Conservation (phyloP, 2,797 vertebrate species). For the Phaenicophaeus curvirostris region DNA sequence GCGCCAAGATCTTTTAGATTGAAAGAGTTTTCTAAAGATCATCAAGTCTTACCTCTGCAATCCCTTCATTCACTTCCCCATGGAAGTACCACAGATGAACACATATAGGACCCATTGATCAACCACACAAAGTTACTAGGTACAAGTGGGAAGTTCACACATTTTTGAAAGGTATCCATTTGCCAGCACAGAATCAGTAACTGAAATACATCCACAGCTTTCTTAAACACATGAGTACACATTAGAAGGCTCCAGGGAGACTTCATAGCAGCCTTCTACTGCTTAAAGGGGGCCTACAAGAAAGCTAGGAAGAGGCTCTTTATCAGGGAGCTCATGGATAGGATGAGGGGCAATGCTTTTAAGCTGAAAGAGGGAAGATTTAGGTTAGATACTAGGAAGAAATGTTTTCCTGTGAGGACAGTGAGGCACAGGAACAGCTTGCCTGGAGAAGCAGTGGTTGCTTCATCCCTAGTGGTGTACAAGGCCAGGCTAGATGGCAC, state of each 20-base stretch:
- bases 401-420: neutral
- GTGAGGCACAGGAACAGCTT: too few relatives aligned
- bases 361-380: too few relatives aligned
- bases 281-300: too few relatives aligned
- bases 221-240: fast-evolving
- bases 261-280: too few relatives aligned
- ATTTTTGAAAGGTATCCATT: neutral
- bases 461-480: too few relatives aligned
- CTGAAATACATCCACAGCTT: neutral
- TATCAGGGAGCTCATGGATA: too few relatives aligned
- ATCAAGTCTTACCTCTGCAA: fast-evolving
- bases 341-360: too few relatives aligned
- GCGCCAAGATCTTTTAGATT: neutral
- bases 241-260: too few relatives aligned
- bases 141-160: neutral
- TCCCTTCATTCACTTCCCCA: neutral
- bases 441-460: too few relatives aligned
- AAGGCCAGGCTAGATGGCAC: too few relatives aligned
- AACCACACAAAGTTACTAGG: neutral
- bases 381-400: too few relatives aligned
- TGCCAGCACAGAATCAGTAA: neutral
- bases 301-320: too few relatives aligned
- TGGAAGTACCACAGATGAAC: neutral
- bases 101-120: fast-evolving
- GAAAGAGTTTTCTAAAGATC: neutral